Base-by-base conservation (phyloP, 2,113 vertebrate species). In the Prunella himalayana region DNA sequence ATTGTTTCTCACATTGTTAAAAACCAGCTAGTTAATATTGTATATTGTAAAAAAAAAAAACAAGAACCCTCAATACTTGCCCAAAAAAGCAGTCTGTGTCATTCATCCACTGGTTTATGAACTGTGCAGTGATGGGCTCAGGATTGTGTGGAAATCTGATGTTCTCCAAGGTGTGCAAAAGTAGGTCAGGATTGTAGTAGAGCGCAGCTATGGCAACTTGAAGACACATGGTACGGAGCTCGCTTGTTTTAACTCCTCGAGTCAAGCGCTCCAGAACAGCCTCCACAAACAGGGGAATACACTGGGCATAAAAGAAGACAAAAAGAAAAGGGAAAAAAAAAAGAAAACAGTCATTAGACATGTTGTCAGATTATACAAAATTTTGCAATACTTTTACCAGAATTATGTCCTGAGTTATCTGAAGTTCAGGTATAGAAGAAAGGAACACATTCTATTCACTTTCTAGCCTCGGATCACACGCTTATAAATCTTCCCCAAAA, bases 71-170 rank as follows among this genome's bases (percentile, higher is more conserved):
- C 22, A 44, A 76, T 75, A 97, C 98, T 96, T 95, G 98, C 99
- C 99, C 99, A 44, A 99, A 97, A 92, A 99, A 99, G 97, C 99
- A 99, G 96, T 99, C 99, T 0, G 99, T 99, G 95, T 99, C 99
- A 19, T 98, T 99, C 98, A 99, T 99, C 99, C 99, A 99, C 95
- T 99, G 99, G 97, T 99, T 99, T 97, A 99, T 98, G 95, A 99
- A 99, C 97, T 99, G 99, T 3, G 98, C 98, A 4, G 99, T 99
- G 96, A 99, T 98, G 30, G 99, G 99, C 60, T 99, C 99, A 3
- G 99, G 98, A 95, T 98, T 99, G 95, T 99, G 98, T 25, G 99
- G 99, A 96, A 99, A 98, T 87, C 98, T 99, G 95, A 99, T 98
- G 94, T 98, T 99, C 87, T 99, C 99, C 82, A 99, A 97, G 5